A percentile compares a stretch with the other conserved stretches of the same genome.
phyloP scores from a whole-genome alignment of 2,113 vertebrate species.

The Chelonoidis abingdonii region DNA sequence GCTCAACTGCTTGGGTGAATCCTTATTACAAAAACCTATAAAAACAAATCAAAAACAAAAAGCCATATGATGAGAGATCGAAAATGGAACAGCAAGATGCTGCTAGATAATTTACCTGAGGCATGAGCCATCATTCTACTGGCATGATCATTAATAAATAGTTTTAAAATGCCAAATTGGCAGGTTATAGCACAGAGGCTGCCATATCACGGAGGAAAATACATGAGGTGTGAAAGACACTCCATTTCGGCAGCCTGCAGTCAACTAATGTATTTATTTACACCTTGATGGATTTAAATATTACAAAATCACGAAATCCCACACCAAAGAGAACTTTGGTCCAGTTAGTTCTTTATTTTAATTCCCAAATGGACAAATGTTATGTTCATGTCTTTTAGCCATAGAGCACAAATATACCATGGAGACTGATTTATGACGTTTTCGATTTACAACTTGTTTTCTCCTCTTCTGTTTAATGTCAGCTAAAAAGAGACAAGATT shows the following conservation, averaged over 20 bases:
- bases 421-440: neutral
- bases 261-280: slow-evolving; percentile 22
- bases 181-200: neutral
- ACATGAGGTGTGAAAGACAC: slow-evolving; percentile 31
- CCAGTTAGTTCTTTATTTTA: accelerated
- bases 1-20: neutral
- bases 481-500: slow-evolving; percentile 10
- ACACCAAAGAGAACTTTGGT: neutral
- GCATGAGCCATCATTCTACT: slow-evolving; percentile 12
- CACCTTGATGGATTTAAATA: neutral
- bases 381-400: neutral
- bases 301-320: neutral
- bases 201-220: neutral
- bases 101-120: neutral
- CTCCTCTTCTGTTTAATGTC: neutral
- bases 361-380: slow-evolving; percentile 21
- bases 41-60: slow-evolving; percentile 36
- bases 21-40: slow-evolving; percentile 28
- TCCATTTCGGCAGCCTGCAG: neutral
- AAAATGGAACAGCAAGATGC: neutral
- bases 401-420: accelerated
- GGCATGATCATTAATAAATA: slow-evolving; percentile 15
- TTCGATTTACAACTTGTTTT: neutral
- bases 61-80: neutral
- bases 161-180: slow-evolving; percentile 14